Evolutionary conservation across 2,113 vertebrate species (phyloP), one percentile per base, ranked within the genome.

Genomic region (Ornithorhynchus anatinus): DNA sequence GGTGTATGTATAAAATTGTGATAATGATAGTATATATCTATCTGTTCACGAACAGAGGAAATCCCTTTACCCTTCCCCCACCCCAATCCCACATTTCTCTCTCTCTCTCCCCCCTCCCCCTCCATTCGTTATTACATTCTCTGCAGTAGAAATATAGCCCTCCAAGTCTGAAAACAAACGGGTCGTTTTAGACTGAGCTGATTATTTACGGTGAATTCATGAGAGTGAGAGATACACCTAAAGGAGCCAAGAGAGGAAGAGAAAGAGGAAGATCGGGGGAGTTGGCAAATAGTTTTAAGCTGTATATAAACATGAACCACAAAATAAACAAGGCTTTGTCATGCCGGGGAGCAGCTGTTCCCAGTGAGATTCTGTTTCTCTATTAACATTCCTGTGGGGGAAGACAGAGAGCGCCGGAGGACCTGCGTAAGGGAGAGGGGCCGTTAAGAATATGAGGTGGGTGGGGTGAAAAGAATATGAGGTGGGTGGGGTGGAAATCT

Each of bases 1-100:
- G 83, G 80, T 87, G 82, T 80, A 80, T 87, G 86, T 83, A 78
- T 82, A 77, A 84, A 23, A 45, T 69, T n/a, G 59, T 69, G 69
- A 74, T 75, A 74, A 74, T 69, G 81, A 76, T 69, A 60, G 56
- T 53, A 66, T 75, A 80, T 75, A 79, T 79, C 77, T 57, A 80
- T 71, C 82, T 48, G 69, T 75, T 66, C 72, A 59, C 60, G 8
- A 4, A 9, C 35, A 69, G 58, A 57, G 44, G 33, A 63, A 59
- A 75, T 65, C 52, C 75, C 80, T 71, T 61, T 44, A 22, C 32
- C 40, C 31, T 56, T 51, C 67, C 38, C 25, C 52, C 32, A 12
- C n/a, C 14, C 29, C 45, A 48, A n/a, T 48, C 29, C 25, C 25
- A 27, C 19, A 16, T 48, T 27, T 48, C 54, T 31, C 54, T n/a